phyloP scores from a whole-genome alignment of 1,140 invertebrate species.

The Plectrocnemia conspersa region DNA sequence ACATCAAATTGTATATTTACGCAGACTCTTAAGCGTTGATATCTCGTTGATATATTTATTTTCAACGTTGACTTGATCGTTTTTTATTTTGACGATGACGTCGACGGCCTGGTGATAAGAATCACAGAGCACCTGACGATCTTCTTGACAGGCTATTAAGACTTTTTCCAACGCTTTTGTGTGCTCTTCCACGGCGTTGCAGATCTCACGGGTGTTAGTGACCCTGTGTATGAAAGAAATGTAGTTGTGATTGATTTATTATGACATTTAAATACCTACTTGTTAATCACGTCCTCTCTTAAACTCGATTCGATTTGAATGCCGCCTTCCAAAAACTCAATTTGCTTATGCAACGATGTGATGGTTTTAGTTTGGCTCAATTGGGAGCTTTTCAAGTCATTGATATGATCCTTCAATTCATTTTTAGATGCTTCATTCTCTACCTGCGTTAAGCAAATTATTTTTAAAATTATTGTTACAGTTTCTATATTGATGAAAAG shows the following conservation, averaged over 20 bases:
- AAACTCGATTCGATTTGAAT: not conserved
- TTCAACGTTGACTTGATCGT: not conserved
- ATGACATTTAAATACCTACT: no score
- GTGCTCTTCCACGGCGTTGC: not conserved
- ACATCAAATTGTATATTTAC: no score
- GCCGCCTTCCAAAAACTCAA: not conserved
- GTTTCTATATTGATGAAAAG: not conserved
- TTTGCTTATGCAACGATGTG: not conserved
- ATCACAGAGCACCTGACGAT: conserved; percentile 3
- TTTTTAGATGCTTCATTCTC: not conserved
- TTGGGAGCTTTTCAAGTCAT: not conserved
- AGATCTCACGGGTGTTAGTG: not conserved
- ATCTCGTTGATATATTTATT: not conserved
- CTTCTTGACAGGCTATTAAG: not conserved
- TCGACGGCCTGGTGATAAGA: not conserved
- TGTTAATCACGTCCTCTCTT: no score
- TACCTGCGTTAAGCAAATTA: not conserved
- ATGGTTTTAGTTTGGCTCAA: not conserved
- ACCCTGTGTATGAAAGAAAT: not conserved
- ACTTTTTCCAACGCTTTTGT: not conserved
- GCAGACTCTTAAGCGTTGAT: no score
- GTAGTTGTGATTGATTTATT: no score
- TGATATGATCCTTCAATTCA: not conserved
- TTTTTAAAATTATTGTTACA: not conserved
- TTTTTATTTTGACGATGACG: not conserved